Evolutionary conservation across 2,113 vertebrate species (phyloP).

Genomic region (Lontra canadensis): DNA sequence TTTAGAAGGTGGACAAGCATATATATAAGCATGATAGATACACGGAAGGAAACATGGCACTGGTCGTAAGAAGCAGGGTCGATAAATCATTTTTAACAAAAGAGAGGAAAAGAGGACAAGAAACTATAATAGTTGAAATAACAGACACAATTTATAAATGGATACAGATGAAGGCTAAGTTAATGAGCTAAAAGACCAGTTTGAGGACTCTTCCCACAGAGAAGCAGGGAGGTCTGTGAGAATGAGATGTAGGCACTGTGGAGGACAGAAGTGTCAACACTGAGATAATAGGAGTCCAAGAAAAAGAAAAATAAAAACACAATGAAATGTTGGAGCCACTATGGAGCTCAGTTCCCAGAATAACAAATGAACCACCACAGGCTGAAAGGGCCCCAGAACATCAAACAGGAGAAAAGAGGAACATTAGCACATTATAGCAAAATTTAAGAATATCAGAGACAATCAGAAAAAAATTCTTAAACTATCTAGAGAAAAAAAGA

Average conservation of each 20-base stretch:
- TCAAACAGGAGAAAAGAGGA: not conserved
- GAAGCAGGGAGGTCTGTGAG: rapidly evolving
- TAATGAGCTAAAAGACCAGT: not conserved
- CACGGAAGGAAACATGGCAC: too few species aligned
- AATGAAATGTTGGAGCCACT: rapidly evolving
- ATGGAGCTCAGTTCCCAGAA: too few species aligned
- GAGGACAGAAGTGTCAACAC: rapidly evolving
- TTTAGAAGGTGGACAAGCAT: rapidly evolving
- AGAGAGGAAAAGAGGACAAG: not conserved
- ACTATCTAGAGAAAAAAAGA: not conserved
- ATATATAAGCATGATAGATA: rapidly evolving
- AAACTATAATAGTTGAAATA: rapidly evolving
- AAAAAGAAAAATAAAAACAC: not conserved
- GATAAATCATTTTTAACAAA: not conserved
- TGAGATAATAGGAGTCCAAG: rapidly evolving
- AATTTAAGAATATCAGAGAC: not conserved
- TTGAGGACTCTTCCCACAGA: not conserved
- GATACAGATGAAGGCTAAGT: not conserved
- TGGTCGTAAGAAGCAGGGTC: not conserved
- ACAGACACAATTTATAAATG: not conserved
- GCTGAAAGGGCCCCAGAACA: too few species aligned
- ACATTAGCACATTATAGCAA: rapidly evolving
- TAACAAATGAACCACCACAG: rapidly evolving
- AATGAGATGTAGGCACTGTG: rapidly evolving
- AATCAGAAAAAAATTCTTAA: not conserved